Evolutionary conservation across 2,113 vertebrate genomes (phyloP), one percentile per base, ranked within the genome.

Genomic region (Alligator sinensis): DNA sequence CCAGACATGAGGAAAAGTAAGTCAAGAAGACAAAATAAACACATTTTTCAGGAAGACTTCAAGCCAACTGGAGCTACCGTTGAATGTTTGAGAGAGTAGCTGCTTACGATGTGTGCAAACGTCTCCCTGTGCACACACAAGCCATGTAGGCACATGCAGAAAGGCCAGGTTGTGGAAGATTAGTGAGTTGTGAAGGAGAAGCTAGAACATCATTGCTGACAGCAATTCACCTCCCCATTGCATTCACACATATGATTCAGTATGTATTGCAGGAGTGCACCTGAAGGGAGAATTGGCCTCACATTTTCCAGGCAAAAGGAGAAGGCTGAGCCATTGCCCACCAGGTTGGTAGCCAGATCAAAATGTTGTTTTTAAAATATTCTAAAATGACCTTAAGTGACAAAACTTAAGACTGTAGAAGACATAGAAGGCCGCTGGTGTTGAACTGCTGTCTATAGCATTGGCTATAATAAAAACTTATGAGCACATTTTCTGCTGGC

Each of bases 21-120:
- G 96, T 97, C 91, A 96, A 97, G 97, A 97, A 98, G 98, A 98
- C 97, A 98, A 98, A 98, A 98, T 98, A 98, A 98, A 98, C 97
- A 98, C 74, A 30, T 85, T 97, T 97, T 97, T 97, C 94, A 97
- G 96, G 91, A 97, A 91, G 88, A 92, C 88, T 93, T 78, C 74
- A 96, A 97, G 98, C 95, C 97, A 98, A 96, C 86, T 96, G 93
- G 96, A 96, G 93, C 95, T 87, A 87, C 95, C 70, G 94, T 91
- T 94, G 94, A 96, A 94, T 77, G 89, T n/a, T 34, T 94, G 96
- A 96, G 89, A 85, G 88, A 66, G 82, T 89, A 21, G 82, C 77
- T 85, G 86, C 96, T 92, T 97, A 95, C 92, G 89, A 95, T 94
- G 91, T 94, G 93, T 78, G 6, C 82, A 93, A 94, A 88, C 81